Evolutionary conservation across 1,140 invertebrate species (phyloP).

Genomic region (Apolygus lucorum): DNA sequence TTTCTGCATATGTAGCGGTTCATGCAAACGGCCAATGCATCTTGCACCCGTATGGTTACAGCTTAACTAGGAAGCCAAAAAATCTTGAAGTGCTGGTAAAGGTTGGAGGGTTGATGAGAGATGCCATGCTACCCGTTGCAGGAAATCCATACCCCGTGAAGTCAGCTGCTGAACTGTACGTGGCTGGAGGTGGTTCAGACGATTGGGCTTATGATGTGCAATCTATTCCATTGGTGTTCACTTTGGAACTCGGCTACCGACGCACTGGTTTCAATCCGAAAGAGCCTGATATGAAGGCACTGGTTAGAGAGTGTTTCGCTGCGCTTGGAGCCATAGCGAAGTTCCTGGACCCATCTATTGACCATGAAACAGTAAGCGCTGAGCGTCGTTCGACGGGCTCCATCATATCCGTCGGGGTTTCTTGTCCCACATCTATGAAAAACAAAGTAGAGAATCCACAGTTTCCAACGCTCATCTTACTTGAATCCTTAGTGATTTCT

Average conservation of each 20-base stretch:
- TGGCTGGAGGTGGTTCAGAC: background rate
- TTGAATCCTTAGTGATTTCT: too few species aligned
- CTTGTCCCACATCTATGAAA: too few species aligned
- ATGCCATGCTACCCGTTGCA: background rate
- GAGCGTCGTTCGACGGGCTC: too few species aligned
- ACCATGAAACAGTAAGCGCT: too few species aligned
- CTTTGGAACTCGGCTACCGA: background rate
- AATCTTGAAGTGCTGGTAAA: background rate
- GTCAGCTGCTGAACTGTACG: background rate
- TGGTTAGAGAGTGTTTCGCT: background rate
- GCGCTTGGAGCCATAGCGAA: background rate
- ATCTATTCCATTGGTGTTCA: background rate
- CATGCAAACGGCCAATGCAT: background rate
- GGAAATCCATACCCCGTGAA: background rate
- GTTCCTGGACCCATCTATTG: too few species aligned
- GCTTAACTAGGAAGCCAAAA: background rate
- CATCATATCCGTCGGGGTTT: too few species aligned
- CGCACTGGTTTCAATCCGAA: background rate
- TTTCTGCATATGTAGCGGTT: background rate
- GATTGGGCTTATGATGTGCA: background rate
- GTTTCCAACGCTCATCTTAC: too few species aligned
- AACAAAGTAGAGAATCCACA: too few species aligned
- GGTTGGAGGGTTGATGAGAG: background rate
- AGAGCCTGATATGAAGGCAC: background rate
- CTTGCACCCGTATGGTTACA: background rate